Evolutionary conservation across 1,140 invertebrate species (phyloP).

Genomic region (Drosophila nigromelanica): DNA sequence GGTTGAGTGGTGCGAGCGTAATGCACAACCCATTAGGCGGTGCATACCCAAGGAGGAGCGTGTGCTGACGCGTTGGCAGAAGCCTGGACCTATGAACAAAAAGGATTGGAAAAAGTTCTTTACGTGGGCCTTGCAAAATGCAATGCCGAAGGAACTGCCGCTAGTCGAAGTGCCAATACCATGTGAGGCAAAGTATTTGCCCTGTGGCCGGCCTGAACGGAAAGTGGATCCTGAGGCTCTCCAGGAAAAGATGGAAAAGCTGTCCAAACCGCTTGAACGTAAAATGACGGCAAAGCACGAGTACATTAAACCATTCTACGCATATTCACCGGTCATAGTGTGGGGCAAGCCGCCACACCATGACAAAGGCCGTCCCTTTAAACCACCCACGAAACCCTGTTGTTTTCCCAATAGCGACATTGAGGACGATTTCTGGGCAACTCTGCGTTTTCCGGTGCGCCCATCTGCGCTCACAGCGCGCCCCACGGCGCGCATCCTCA

Average conservation of each 20-base stretch:
- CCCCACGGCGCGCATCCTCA: conserved; percentile 59
- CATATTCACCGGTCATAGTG: conserved; percentile 61
- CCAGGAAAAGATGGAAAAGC: conserved; percentile 11
- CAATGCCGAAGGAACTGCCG: conserved; percentile 33
- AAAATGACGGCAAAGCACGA: conserved; percentile 51
- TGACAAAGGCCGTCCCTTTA: conserved; percentile 67
- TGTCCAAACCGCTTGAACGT: conserved; percentile 49
- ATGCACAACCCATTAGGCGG: conserved; percentile 37
- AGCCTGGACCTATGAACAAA: conserved; percentile 66
- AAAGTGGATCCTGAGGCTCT: conserved; percentile 18
- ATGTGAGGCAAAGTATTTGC: conserved; percentile 39
- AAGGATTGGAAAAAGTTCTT: conserved; percentile 59
- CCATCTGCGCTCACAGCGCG: conserved; percentile 50
- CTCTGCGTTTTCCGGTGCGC: conserved; percentile 62
- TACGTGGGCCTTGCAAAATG: conserved; percentile 43
- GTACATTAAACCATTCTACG: conserved; percentile 2
- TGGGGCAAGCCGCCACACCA: conserved; percentile 56
- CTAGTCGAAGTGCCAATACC: conserved; percentile 20
- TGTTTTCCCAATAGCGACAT: conserved; percentile 66
- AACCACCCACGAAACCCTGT: conserved; percentile 36
- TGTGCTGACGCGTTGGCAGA: conserved; percentile 54
- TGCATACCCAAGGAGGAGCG: not conserved
- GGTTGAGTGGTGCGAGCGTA: conserved; percentile 58
- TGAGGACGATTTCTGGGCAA: conserved; percentile 61
- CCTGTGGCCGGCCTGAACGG: conserved; percentile 33